Evolutionary conservation across 2,888 invertebrate genomes (phyloP), one percentile per base, ranked within the genome.

Genomic region (Quadroppia sp.): DNA sequence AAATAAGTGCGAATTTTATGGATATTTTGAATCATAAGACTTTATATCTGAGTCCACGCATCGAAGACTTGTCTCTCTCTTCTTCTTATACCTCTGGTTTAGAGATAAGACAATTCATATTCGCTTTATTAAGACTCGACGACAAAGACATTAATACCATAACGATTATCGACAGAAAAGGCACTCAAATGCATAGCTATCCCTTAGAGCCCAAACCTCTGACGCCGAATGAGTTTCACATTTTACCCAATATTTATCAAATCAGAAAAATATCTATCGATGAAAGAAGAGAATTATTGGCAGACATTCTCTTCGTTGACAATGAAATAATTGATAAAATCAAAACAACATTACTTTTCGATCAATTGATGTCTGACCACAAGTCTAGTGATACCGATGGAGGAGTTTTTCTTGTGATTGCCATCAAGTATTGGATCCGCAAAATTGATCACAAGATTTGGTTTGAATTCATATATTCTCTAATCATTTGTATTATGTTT

Each of bases 391-490:
- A 64, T 1, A 17, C 61, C 9, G 23, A 70, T 53, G 70, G 36
- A 70, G 69, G 48, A 6, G 28, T 48, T 28, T 69, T 56, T 28
- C 23, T 71, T 17, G 20, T 70, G 17, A 48, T 70, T 28, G 50
- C 40, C 4, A 13, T 74, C 7, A 36, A 40, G 13, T 74, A 70
- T 59, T 56, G 45, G 50, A 40, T 56, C 11, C 23, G 53, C n/a
- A 53, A 74, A 40, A 53, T 48, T 71, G 45, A 36, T 45, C 25
- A 71, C 42, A 36, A 71, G n/a, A 48, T 74, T 32, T 71, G 74
- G 74, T 30, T 74, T 48, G 74, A 74, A 72, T 74, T 67, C 40
- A 67, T 67, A 13, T 67, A 67, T 20, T 40, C 67, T 15, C n/a
- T 67, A 42, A 6, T 67, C 3, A 67, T 42, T 23, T 11, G 7